These are phyloP conservation scores for Elachura formosa DNA, from an alignment of 2,113 vertebrate genomes.

Conservation along the genomic window DNA sequence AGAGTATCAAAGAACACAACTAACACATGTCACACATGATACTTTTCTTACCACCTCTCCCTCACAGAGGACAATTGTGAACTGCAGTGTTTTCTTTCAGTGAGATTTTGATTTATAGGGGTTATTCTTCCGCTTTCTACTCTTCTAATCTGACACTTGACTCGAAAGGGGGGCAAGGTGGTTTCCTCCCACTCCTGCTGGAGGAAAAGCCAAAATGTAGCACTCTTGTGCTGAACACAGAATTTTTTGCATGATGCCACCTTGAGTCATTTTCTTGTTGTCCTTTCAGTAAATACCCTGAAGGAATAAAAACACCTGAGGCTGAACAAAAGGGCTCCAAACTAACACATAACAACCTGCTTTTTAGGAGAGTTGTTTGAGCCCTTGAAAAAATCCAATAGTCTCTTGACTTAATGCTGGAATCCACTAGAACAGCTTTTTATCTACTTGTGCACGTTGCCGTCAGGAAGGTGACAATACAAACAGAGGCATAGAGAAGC, in stretches of 20 bases:
- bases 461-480: neutral
- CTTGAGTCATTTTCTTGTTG: neutral
- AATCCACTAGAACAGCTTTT: neutral
- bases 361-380: neutral
- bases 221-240: neutral
- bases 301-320: neutral
- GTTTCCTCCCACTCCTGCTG: neutral
- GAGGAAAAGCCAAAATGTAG: neutral
- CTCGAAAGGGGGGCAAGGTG: neutral
- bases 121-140: neutral
- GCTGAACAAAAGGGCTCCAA: slow-evolving; percentile 4
- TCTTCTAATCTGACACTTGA: neutral
- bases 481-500: neutral
- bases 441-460: neutral
- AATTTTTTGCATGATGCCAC: neutral
- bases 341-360: neutral
- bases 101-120: neutral
- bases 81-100: neutral
- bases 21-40: neutral
- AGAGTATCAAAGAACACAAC: neutral
- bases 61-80: neutral
- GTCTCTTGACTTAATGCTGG: neutral
- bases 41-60: neutral
- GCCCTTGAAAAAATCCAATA: neutral
- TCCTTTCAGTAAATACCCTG: neutral